phyloP scores from a whole-genome alignment of 2,888 invertebrate genomes.

The Zele albiditarsus region DNA sequence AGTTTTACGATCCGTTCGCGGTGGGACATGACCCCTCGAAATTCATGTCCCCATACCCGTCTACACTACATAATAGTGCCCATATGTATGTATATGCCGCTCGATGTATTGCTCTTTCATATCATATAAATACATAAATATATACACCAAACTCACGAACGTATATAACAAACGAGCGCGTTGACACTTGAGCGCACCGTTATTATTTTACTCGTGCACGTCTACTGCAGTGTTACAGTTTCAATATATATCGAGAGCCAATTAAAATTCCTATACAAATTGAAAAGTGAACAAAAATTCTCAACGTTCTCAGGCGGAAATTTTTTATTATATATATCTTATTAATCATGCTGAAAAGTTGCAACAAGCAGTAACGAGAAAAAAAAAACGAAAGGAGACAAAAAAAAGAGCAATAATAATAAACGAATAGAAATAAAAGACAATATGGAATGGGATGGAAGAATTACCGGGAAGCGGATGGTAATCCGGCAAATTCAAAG shows the following conservation, averaged over 20 bases:
- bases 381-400: too few relatives aligned
- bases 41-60: neutral
- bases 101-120: neutral
- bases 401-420: neutral
- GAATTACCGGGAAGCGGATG: constrained; percentile 3
- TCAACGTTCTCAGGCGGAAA: neutral
- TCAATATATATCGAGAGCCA: constrained; percentile 11
- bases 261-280: constrained; percentile 11
- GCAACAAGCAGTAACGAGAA: too few relatives aligned
- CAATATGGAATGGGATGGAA: neutral
- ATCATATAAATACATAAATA: neutral
- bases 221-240: constrained; percentile 2
- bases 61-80: neutral
- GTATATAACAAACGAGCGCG: constrained; percentile 1
- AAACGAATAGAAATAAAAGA: neutral
- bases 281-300: neutral
- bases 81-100: neutral
- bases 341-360: neutral
- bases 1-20: constrained; percentile 30
- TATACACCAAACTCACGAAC: neutral
- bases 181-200: constrained; percentile 28
- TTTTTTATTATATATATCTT: neutral
- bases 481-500: constrained; percentile 3
- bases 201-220: constrained; percentile 16
- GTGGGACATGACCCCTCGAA: constrained; percentile 16